Base-by-base conservation (phyloP, 64 coral and sea anemone species). In the Pocillopora damicornis region DNA sequence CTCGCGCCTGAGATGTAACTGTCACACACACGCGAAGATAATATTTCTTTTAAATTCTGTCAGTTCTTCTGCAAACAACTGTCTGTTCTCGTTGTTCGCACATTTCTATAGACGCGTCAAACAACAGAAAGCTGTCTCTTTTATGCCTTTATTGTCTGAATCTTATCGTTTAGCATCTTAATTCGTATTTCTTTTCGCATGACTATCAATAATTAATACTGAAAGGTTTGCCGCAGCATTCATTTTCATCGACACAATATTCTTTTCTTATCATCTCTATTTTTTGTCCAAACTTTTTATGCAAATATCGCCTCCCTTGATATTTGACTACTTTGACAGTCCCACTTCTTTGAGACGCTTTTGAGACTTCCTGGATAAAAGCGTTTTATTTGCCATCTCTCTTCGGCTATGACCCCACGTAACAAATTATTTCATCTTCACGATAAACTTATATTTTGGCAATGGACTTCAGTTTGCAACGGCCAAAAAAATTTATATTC, bases 221-320 rank as follows among this genome's bases (percentile, higher is more conserved):
- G 2, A 22, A 9, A 15, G 35, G 16, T n/a, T 13, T 5, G 3
- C 63, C 30, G 14, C 37, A 67, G 58, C n/a, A 68, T 36, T 35
- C 14, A 36, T 51, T 69, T 42, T 67, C 63, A 17, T 62, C 37
- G 35, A 23, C 30, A 30, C 67, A 71, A 71, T 65, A 56, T 85
- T 58, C 17, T n/a, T 77, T 57, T 13, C 22, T 45, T 15, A 77
- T 77, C 20, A 73, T 68, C 13, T 85, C 25, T 37, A n/a, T n/a
- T 42, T 18, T n/a, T 14, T 25, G 37, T 18, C 11, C 64, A 85
- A 72, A 85, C 38, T 72, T 15, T 73, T 85, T 72, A 85, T 85
- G 81, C 64, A 85, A 85, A 85, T 85, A 22, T 73, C 11, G 17
- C 36, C 25, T 15, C 20, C 42, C 42, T 7, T 58, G 22, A 56